These are phyloP conservation scores for Aspidiotus rigidus DNA, from an alignment of 2,888 invertebrate species.

Conservation along the genomic window DNA sequence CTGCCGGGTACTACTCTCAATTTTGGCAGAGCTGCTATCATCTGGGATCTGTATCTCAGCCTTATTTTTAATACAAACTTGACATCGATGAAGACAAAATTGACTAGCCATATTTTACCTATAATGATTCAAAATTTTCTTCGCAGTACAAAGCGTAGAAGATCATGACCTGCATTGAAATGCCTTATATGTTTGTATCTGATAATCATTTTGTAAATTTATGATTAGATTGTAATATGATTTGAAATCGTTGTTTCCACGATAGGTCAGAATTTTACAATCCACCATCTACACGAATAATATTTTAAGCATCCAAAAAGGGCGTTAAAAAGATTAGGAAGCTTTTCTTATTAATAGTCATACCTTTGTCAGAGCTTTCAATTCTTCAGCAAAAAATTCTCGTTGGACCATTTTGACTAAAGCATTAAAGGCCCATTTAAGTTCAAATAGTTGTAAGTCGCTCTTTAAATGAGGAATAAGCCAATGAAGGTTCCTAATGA, in stretches of 20 bases:
- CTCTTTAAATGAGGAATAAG: not conserved
- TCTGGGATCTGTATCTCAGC: too few relatives aligned
- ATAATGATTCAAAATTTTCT: too few relatives aligned
- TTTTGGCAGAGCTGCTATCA: too few relatives aligned
- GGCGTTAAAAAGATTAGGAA: not conserved
- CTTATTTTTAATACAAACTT: too few relatives aligned
- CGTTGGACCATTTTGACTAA: not conserved
- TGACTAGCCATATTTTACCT: too few relatives aligned
- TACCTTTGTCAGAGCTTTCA: not conserved
- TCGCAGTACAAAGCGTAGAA: too few relatives aligned
- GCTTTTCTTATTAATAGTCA: not conserved
- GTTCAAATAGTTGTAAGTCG: not conserved
- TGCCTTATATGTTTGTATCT: too few relatives aligned
- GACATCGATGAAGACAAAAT: too few relatives aligned
- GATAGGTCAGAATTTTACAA: not conserved
- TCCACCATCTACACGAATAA: not conserved
- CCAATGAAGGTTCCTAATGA: slow-evolving; percentile 1
- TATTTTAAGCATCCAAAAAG: not conserved
- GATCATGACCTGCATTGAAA: too few relatives aligned
- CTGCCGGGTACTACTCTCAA: too few relatives aligned
- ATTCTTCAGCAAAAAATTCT: not conserved
- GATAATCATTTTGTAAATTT: too few relatives aligned
- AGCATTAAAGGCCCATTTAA: not conserved
- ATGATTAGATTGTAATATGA: not conserved
- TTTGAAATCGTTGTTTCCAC: not conserved